Base-by-base conservation (phyloP, 2,888 invertebrate species). In the Eilema caniola region DNA sequence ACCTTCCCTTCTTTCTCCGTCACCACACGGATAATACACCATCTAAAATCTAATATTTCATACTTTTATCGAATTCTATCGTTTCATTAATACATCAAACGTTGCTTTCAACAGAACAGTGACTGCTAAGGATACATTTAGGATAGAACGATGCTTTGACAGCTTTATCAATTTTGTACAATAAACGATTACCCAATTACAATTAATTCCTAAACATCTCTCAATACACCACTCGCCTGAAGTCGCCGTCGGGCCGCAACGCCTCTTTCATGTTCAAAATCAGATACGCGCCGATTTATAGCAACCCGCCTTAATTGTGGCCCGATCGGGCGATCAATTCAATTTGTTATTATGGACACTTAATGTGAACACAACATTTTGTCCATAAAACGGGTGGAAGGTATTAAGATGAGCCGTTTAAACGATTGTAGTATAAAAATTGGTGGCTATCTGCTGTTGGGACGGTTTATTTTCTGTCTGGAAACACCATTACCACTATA, bases 261-360 rank as follows among this genome's bases (percentile, higher is more conserved):
- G 94, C 94, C 94, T 92, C 93, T 94, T 94, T 87, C 94, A 92
- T 94, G 94, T 94, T 87, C 85, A 86, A 87, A 88, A 91, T 92
- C 93, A 89, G 91, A 92, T 91, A 89, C 87, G 85, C 86, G 81
- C 84, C 88, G 89, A 94, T 94, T 93, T 94, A 94, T 93, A 85
- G 89, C 82, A 86, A 70, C 84, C 91, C 92, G 92, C 93, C 94
- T 92, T 94, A 93, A 94, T 94, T 93, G 93, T 88, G 81, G 81
- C 71, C 82, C 88, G 88, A 87, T 85, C 88, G 85, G 84, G 84
- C 85, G 86, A 87, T 89, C 88, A 86, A 89, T 92, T 93, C 93
- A 93, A 94, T 94, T 93, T 93, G 93, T 90, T 90, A 90, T 92
- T 91, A 92, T 86, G 86, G 85, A 84, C 87, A 88, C 86, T 85